Conservation (phyloP, 2,113 vertebrate genomes). For the Calonectris borealis region DNA sequence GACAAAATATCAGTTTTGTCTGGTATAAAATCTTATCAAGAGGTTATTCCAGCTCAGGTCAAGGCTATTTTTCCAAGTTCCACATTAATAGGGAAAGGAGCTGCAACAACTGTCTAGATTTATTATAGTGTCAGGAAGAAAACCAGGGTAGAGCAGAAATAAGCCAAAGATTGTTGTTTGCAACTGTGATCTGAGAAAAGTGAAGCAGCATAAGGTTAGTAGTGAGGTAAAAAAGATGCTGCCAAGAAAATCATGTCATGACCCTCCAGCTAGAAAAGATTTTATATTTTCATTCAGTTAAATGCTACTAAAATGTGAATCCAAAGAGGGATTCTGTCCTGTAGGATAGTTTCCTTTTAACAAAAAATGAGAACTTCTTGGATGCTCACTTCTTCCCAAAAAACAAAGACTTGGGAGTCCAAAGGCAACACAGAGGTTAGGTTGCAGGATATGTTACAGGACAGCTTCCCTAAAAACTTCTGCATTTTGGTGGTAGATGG, state of each 20-base stretch:
- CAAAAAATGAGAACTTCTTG: not conserved
- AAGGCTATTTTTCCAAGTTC: constrained; percentile 50
- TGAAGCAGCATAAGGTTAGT: not conserved
- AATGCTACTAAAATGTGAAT: not conserved
- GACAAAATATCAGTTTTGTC: not conserved
- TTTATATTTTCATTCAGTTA: not conserved
- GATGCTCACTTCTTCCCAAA: not conserved
- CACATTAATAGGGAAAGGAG: constrained; percentile 12
- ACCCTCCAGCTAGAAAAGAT: not conserved
- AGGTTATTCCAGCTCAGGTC: constrained; percentile 31
- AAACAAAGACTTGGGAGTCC: not conserved
- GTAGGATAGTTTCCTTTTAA: not conserved
- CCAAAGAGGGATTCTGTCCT: not conserved
- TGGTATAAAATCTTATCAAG: constrained; percentile 43
- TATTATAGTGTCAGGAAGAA: not conserved
- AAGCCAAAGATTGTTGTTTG: not conserved
- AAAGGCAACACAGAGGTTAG: not conserved
- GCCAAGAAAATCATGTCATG: not conserved
- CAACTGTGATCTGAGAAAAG: not conserved
- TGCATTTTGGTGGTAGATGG: not conserved
- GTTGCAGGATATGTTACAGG: not conserved
- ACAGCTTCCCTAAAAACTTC: not conserved
- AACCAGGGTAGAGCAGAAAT: not conserved
- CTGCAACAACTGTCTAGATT: not conserved
- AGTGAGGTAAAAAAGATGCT: not conserved